Percentiles rank a stretch among this genome's conserved stretches.
Conservation (phyloP, 2,888 invertebrate genomes). For the Microplitis deprimator region DNA sequence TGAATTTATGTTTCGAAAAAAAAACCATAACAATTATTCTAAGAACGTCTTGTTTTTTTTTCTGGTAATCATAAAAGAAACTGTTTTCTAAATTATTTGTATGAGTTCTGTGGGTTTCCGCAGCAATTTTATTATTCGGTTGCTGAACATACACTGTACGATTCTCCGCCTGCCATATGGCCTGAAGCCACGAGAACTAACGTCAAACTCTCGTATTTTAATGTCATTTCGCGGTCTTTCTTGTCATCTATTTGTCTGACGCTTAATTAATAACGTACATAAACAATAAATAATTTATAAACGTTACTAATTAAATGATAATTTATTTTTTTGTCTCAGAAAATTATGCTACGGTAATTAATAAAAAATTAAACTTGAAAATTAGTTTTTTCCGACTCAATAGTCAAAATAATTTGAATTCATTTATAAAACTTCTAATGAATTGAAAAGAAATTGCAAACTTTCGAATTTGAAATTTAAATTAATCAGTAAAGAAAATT, state of each 20-base stretch:
- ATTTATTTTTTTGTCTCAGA: background rate
- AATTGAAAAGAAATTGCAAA: no score
- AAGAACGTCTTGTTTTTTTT: background rate
- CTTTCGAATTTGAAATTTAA: background rate
- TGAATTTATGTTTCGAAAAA: background rate
- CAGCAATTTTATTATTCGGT: slow-evolving; percentile 31
- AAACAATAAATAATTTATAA: background rate
- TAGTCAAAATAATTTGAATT: no score
- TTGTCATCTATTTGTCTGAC: slow-evolving; percentile 16
- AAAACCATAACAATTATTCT: background rate
- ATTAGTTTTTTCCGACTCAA: no score
- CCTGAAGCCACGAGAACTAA: slow-evolving; percentile 8
- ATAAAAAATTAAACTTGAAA: background rate
- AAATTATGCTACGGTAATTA: background rate
- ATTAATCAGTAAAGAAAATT: background rate
- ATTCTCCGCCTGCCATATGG: slow-evolving; percentile 29
- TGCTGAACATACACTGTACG: background rate
- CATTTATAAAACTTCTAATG: no score
- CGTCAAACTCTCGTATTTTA: slow-evolving; percentile 7
- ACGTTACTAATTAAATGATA: background rate
- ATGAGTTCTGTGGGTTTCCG: slow-evolving; percentile 17
- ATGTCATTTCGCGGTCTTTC: background rate
- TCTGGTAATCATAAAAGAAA: background rate
- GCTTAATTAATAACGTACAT: background rate
- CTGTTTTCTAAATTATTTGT: background rate